These are phyloP conservation scores for Homarus gammarus DNA, from an alignment of 2,888 invertebrate species.

Conservation along the genomic window DNA sequence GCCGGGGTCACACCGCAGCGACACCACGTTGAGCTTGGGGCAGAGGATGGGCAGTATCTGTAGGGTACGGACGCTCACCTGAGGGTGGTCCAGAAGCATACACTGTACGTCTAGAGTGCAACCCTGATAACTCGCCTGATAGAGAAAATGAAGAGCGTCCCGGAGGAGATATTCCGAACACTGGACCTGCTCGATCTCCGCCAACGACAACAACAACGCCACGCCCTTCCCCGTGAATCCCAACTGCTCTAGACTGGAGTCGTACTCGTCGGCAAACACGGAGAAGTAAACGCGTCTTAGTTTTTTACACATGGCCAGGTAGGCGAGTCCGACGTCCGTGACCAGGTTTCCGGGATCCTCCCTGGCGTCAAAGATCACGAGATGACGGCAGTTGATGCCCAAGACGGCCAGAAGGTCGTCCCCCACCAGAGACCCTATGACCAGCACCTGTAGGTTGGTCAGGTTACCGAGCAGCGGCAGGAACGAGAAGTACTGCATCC, in stretches of 20 bases:
- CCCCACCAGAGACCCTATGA: conserved; percentile 40
- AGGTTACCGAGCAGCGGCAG: conserved; percentile 50
- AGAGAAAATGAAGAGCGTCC: conserved; percentile 67
- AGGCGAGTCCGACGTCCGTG: conserved; percentile 65
- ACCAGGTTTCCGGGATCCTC: conserved; percentile 54
- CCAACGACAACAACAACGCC: conserved; percentile 57
- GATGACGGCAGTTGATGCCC: conserved; percentile 60
- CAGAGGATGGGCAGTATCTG: conserved; percentile 61
- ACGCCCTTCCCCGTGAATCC: conserved; percentile 63
- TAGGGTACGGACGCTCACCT: conserved; percentile 58
- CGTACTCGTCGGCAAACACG: conserved; percentile 61
- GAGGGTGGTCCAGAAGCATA: conserved; percentile 59
- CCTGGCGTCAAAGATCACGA: conserved; percentile 59
- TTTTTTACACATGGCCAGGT: conserved; percentile 53
- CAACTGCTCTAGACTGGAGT: conserved; percentile 49
- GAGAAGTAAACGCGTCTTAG: conserved; percentile 61
- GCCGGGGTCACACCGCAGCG: conserved; percentile 39
- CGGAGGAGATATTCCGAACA: conserved; percentile 69
- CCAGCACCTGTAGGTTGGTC: conserved; percentile 40
- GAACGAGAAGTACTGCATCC: conserved; percentile 51
- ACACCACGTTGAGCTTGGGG: conserved; percentile 52
- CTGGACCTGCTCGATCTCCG: conserved; percentile 46
- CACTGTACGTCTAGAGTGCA: conserved; percentile 42
- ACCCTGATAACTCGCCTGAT: conserved; percentile 52
- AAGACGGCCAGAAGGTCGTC: conserved; percentile 69